Evolutionary conservation across 2,888 invertebrate species (phyloP), one percentile per base, ranked within the genome.

Genomic region (Taenaris catops): DNA sequence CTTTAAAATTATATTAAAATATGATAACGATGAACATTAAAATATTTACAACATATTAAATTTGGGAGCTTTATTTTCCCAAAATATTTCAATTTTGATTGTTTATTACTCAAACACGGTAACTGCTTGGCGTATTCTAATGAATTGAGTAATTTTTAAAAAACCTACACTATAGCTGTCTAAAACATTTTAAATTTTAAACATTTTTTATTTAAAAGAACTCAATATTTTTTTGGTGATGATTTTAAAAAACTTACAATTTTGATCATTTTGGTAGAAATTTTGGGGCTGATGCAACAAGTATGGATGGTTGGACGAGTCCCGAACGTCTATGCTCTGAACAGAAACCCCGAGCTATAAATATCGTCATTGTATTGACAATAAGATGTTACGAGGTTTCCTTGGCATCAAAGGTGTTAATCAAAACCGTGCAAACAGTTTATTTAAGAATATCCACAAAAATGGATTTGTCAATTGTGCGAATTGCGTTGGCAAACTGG

Each of bases 381-480:
- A 66, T 74, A 53, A 58, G 51, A 51, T 57, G 55, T 80, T 76
- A 72, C 74, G 70, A 74, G 66, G 74, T 80, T 70, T 64, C 79
- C 78, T 75, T 80, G 78, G 61, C 63, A 48, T 63, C 56, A 50
- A 51, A 86, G 80, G 84, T 86, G 84, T 70, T 84, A 86, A 86
- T 81, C 71, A 83, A 67, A 72, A 74, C 81, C 65, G 71, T 72
- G 70, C 67, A 76, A 76, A 79, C 76, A 74, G 71, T 75, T 74
- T 81, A 75, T 78, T 79, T 76, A 64, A 75, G 74, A 68, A 69
- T 74, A 76, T 73, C 72, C 72, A 73, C 65, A 65, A 76, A 69
- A 70, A 67, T 61, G 60, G 71, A 67, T 80, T 76, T 70, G 76
- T 76, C 63, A 76, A 80, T 79, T 72, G 80, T 73, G 73, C 73